Conservation (phyloP, 2,113 vertebrate species). For the Cisticola juncidis region DNA sequence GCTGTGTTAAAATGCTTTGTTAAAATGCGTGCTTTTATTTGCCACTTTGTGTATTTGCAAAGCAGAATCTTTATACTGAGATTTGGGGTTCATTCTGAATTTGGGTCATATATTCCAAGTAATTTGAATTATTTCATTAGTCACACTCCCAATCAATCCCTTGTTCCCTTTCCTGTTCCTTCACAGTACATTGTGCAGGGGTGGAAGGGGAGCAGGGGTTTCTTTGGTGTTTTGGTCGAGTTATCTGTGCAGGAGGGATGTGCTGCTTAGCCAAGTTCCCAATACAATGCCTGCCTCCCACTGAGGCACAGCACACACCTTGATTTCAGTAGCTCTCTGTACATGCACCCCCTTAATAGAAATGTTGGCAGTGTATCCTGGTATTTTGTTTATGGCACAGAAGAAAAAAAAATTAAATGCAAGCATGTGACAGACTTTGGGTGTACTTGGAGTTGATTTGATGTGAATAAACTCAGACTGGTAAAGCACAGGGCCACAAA, state of each 20-base stretch:
- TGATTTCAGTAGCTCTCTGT: not conserved
- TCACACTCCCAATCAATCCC: not conserved
- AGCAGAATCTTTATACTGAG: not conserved
- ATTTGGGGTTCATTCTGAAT: not conserved
- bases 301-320: not conserved
- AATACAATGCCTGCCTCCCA: not conserved
- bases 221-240: not conserved
- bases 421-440: not conserved
- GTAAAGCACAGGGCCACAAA: not conserved
- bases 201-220: not conserved
- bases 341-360: not conserved
- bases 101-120: not conserved
- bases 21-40: not conserved
- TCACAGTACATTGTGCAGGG: fast-evolving
- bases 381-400: not conserved
- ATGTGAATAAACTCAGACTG: not conserved
- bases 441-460: not conserved
- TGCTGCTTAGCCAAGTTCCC: not conserved
- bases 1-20: too few species aligned
- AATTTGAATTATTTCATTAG: not conserved
- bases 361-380: not conserved
- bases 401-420: not conserved
- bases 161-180: not conserved
- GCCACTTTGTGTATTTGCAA: not conserved
- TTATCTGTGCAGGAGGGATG: not conserved